Percentiles rank a stretch among this genome's conserved stretches.
Evolutionary conservation across 2,797 vertebrate genomes (phyloP).

Genomic region (Amblyopsis hoosieri): DNA sequence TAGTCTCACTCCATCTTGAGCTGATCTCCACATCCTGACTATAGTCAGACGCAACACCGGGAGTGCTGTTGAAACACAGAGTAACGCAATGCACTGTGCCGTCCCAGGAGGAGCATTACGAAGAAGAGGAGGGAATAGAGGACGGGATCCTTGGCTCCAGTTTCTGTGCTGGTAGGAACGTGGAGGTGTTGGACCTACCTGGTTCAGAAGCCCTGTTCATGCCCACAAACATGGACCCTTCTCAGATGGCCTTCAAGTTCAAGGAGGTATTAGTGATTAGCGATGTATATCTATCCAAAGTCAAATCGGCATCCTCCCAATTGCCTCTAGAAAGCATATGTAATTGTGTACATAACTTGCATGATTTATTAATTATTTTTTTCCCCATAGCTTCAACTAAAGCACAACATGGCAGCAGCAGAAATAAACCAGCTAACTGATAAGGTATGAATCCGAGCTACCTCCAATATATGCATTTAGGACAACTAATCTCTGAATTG

Average conservation of each 20-base stretch:
- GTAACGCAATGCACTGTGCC: conserved; percentile 26
- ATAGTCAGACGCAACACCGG: conserved; percentile 19
- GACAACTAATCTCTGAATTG: no score
- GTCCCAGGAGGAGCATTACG: conserved; percentile 87
- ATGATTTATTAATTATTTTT: conserved; percentile 26
- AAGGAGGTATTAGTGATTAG: conserved; percentile 81
- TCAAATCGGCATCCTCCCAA: conserved; percentile 2
- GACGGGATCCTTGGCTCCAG: conserved; percentile 83
- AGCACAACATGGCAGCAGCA: conserved; percentile 81
- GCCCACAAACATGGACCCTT: conserved; percentile 85
- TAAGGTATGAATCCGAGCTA: conserved; percentile 70
- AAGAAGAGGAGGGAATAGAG: conserved; percentile 74
- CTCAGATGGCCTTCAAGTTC: conserved; percentile 87
- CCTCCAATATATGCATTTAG: no score
- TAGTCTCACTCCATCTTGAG: conserved; percentile 8
- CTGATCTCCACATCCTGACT: conserved; percentile 28
- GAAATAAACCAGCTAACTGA: conserved; percentile 87
- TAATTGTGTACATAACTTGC: conserved; percentile 8
- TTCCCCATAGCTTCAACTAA: conserved; percentile 83
- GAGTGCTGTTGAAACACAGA: conserved; percentile 48
- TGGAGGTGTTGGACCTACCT: conserved; percentile 87
- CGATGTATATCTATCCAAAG: conserved; percentile 1
- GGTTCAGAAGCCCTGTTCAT: conserved; percentile 84
- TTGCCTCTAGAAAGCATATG: not conserved
- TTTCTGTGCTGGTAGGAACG: conserved; percentile 78